Evolutionary conservation across 1,140 invertebrate species (phyloP).

Genomic region (Papilio machaon): DNA sequence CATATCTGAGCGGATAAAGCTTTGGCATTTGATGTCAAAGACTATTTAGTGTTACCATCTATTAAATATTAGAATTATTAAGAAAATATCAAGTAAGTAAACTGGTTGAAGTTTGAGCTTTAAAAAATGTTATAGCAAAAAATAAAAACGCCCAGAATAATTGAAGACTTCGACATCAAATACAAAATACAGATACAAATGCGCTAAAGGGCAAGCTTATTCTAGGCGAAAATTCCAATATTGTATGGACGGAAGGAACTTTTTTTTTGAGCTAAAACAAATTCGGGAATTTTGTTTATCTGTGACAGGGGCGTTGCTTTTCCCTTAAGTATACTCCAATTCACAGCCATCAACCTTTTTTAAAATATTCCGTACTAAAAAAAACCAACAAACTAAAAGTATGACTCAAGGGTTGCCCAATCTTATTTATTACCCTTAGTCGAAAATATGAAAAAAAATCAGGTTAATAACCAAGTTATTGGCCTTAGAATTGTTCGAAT

Average conservation of each 20-base stretch:
- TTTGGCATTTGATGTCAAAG: conserved; percentile 32
- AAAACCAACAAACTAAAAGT: background rate
- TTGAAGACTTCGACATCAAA: background rate
- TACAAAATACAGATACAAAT: conserved; percentile 43
- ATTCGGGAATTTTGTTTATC: conserved; percentile 52
- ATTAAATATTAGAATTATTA: background rate
- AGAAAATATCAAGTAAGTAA: conserved; percentile 9
- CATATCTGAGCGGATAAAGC: conserved; percentile 14
- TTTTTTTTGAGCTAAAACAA: conserved; percentile 74
- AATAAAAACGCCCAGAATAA: background rate
- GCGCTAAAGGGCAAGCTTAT: conserved; percentile 61
- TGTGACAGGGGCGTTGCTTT: conserved; percentile 48
- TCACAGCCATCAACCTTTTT: conserved; percentile 45
- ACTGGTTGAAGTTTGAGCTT: conserved; percentile 2
- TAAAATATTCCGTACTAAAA: background rate
- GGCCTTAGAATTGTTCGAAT: background rate
- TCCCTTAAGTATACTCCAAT: conserved; percentile 30
- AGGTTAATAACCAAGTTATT: background rate
- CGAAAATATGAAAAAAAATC: background rate
- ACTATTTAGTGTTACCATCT: background rate
- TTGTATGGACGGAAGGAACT: conserved; percentile 76
- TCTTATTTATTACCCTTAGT: background rate
- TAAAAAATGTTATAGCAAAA: background rate
- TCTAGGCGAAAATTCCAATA: conserved; percentile 67
- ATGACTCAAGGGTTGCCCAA: background rate